phyloP scores from a whole-genome alignment of 2,113 vertebrate species.

The Alosa alosa region DNA sequence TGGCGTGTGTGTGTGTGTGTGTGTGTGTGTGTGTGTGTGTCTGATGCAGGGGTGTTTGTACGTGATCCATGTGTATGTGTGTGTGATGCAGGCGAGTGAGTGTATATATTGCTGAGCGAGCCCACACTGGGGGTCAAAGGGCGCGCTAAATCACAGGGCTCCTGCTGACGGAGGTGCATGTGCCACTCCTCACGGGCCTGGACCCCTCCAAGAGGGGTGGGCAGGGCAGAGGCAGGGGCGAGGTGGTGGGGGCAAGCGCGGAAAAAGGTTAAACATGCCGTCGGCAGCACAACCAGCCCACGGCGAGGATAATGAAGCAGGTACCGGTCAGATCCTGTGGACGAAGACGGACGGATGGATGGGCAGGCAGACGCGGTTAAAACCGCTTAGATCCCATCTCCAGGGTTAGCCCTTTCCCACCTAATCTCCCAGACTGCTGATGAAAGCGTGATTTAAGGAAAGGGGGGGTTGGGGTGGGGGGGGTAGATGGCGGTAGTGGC shows the following conservation, averaged over 20 bases:
- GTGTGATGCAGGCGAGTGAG: not conserved
- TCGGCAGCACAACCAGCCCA: constrained; percentile 18
- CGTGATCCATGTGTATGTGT: not conserved
- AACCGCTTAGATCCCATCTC: constrained; percentile 54
- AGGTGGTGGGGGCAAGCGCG: constrained; percentile 9
- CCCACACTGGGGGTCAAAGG: not conserved
- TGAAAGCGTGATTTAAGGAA: constrained; percentile 63
- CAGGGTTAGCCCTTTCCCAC: constrained; percentile 48
- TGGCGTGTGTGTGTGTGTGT: not conserved
- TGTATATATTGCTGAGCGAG: not conserved
- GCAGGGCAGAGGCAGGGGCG: not conserved
- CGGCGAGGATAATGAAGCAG: constrained; percentile 46
- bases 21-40: not conserved
- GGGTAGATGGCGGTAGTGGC: not conserved
- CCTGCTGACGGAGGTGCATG: not conserved
- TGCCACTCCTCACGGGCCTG: not conserved
- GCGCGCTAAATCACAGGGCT: not conserved
- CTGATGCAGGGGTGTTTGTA: not conserved
- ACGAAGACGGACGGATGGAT: constrained; percentile 41
- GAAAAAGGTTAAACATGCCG: constrained; percentile 50
- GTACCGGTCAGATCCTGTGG: constrained; percentile 19
- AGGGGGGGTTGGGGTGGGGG: not conserved
- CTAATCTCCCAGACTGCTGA: constrained; percentile 63
- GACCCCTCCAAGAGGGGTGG: not conserved
- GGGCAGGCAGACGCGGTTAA: constrained; percentile 53